Evolutionary conservation across 2,113 vertebrate species (phyloP), one percentile per base, ranked within the genome.

Genomic region (Pterophyllum scalare): DNA sequence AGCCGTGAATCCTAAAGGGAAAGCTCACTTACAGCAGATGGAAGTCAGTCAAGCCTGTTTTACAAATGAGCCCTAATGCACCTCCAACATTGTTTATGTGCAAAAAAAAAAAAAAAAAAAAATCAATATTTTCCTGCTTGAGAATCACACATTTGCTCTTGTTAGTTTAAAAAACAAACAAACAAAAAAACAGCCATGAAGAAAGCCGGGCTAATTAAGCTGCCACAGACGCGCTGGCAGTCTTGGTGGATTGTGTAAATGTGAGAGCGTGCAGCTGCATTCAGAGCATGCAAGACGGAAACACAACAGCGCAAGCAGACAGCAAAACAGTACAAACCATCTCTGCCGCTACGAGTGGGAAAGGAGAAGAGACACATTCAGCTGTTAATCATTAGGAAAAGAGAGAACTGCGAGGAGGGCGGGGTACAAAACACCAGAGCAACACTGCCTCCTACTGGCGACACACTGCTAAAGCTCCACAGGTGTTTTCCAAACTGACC

Each of bases 311-410:
- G 80, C 58, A 70, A 28, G 52, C 17, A 52, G 10, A 81, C 77
- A 95, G 94, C 87, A 89, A 54, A 26, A 90, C 90, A 88, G 96
- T 99, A 99, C 98, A 87, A 98, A 99, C 98, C 98, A 99, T 99
- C 98, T 97, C 89, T 99, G 98, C 83, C 98, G 97, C 98, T 99
- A 94, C 72, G 84, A 91, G 95, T 94, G 81, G 80, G 94, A 94
- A 84, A 92, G 89, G 77, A 95, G 85, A 88, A 93, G 78, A 94
- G 28, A 74, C 5, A 65, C 28, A 57, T 61, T 75, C 52, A 76
- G 60, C 19, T 91, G 94, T 91, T 94, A 88, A 82, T 84, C 87
- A 85, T 88, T n/a, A 20, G 62, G 33, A n/a, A 57, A 8, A 70
- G 9, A 52, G 82, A 60, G 54, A 74, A 13, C 17, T 12, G 6